A percentile compares a stretch with the other conserved stretches of the same genome.
Conservation (phyloP, 1,140 invertebrate species). For the Trichonephila clavata region DNA sequence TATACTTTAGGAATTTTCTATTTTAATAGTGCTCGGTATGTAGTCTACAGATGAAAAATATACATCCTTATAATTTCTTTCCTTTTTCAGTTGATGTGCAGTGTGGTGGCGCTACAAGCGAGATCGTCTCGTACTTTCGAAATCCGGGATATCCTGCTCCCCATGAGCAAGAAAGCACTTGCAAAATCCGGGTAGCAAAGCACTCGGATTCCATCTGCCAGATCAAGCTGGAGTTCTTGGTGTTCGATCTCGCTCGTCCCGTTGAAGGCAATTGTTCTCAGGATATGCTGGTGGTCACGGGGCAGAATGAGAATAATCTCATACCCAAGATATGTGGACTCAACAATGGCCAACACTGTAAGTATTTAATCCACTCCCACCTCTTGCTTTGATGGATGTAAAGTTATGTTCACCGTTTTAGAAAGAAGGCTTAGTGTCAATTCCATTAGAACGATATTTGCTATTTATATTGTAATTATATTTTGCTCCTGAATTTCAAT, state of each 20-base stretch:
- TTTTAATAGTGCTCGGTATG: too few species aligned
- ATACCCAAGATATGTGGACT: conserved; percentile 89
- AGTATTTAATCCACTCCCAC: conserved; percentile 79
- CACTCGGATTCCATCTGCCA: conserved; percentile 85
- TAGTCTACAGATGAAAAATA: background rate
- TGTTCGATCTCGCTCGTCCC: conserved; percentile 84
- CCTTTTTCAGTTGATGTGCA: conserved; percentile 74
- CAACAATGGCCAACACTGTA: conserved; percentile 91
- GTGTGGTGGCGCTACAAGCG: conserved; percentile 75
- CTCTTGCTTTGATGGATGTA: too few species aligned
- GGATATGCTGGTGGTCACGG: conserved; percentile 87
- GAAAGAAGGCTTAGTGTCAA: too few species aligned
- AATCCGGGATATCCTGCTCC: conserved; percentile 77
- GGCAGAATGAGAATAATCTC: conserved; percentile 85
- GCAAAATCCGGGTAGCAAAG: conserved; percentile 77
- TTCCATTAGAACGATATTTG: too few species aligned
- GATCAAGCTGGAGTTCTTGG: conserved; percentile 89
- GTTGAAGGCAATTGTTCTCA: conserved; percentile 87
- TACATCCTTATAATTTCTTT: background rate
- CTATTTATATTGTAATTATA: too few species aligned
- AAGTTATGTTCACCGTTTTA: too few species aligned
- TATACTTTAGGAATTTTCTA: too few species aligned
- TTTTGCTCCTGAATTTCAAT: too few species aligned
- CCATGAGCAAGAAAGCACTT: conserved; percentile 74
- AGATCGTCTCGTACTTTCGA: conserved; percentile 77